Conservation (phyloP, 2,888 invertebrate genomes). For the Ectemnius cavifrons region DNA sequence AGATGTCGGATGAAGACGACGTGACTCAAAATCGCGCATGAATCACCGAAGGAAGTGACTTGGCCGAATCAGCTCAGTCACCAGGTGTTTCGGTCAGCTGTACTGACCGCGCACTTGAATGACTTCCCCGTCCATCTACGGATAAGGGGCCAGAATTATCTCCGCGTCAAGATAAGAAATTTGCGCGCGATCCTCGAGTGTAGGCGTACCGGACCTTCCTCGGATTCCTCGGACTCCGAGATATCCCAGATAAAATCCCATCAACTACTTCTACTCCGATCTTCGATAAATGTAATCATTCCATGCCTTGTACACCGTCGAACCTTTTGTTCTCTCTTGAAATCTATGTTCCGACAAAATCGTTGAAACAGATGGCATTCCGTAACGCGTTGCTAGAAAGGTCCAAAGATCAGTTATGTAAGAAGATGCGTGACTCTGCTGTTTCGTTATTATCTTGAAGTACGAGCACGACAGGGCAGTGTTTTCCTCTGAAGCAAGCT, state of each 20-base stretch:
- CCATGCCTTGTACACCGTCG: too few relatives aligned
- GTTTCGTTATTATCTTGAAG: slow-evolving; percentile 7
- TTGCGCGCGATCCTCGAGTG: slow-evolving; percentile 27
- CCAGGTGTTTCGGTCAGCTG: slow-evolving; percentile 56
- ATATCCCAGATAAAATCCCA: slow-evolving; percentile 7
- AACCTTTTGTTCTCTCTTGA: too few relatives aligned
- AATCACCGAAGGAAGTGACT: slow-evolving; percentile 56
- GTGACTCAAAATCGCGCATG: slow-evolving; percentile 30
- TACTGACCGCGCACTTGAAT: slow-evolving; percentile 50
- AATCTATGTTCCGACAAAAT: too few relatives aligned
- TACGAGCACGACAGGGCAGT: too few relatives aligned
- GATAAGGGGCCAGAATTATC: slow-evolving; percentile 36
- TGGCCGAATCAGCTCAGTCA: slow-evolving; percentile 29
- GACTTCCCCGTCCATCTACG: slow-evolving; percentile 24
- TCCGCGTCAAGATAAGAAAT: slow-evolving; percentile 41
- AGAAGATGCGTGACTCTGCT: slow-evolving; percentile 26
- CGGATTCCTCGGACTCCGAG: slow-evolving; percentile 16
- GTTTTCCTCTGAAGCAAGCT: too few relatives aligned
- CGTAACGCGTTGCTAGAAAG: slow-evolving; percentile 8
- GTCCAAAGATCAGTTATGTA: slow-evolving; percentile 43
- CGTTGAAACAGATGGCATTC: too few relatives aligned
- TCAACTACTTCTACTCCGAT: not conserved
- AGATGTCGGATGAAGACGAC: slow-evolving; percentile 2
- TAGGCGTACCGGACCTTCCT: slow-evolving; percentile 48
- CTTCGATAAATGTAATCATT: too few relatives aligned